Percentiles rank a stretch among this genome's conserved stretches.
Conservation (phyloP, 2,113 vertebrate genomes). For the Psephotus haematonotus region DNA sequence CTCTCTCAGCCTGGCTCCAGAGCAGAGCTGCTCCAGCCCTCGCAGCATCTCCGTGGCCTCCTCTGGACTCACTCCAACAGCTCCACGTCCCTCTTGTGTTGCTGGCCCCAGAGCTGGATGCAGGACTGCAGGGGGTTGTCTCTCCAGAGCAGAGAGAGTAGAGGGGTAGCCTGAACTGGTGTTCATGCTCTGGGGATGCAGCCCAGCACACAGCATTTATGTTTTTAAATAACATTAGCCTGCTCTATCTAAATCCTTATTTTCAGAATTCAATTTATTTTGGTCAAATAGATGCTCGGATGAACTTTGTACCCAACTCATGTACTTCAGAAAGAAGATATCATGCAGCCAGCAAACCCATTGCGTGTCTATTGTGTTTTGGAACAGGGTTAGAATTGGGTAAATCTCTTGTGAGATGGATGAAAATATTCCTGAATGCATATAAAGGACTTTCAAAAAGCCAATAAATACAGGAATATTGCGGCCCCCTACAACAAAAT, state of each 20-base stretch:
- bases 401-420: constrained; percentile 37
- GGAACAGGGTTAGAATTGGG: constrained; percentile 4
- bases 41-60: too few species aligned
- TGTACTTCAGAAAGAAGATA: constrained; percentile 1
- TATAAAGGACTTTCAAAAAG: constrained; percentile 17
- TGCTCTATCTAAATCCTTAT: not conserved
- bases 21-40: too few species aligned
- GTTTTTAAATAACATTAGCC: not conserved
- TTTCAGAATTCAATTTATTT: not conserved
- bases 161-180: not conserved
- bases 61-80: too few species aligned
- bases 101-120: not conserved
- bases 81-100: not conserved
- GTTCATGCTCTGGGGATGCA: not conserved
- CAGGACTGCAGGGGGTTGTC: not conserved
- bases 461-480: constrained; percentile 27
- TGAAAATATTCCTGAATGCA: not conserved
- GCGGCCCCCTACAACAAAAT: not conserved
- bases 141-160: not conserved
- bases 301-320: not conserved
- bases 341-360: not conserved
- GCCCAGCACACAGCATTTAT: not conserved
- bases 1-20: too few species aligned
- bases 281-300: not conserved
- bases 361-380: not conserved